A percentile compares a stretch with the other conserved stretches of the same genome.
Conservation (phyloP, 2,888 invertebrate species). For the Microplitis manilae region DNA sequence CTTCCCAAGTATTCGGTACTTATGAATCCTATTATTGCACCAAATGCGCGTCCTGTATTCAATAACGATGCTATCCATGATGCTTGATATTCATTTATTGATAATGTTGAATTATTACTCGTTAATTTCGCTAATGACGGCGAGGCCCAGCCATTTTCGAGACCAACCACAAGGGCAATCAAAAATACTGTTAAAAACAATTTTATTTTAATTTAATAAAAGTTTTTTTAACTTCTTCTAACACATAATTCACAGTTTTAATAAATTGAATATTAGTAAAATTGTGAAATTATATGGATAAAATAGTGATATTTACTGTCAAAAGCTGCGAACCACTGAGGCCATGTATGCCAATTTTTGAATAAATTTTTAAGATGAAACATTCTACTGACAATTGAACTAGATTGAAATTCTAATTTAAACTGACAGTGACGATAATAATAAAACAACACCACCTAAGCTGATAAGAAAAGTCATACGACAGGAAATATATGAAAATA, state of each 20-base stretch:
- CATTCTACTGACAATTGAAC: neutral
- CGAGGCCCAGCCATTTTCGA: constrained; percentile 57
- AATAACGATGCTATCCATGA: constrained; percentile 63
- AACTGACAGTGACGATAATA: neutral
- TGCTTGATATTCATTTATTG: constrained; percentile 53
- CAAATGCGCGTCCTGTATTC: constrained; percentile 58
- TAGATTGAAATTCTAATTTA: neutral
- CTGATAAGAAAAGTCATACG: constrained; percentile 1
- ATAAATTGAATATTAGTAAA: too few relatives aligned
- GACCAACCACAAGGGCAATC: constrained; percentile 11
- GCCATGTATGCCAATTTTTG: constrained; percentile 45
- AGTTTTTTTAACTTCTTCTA: too few relatives aligned
- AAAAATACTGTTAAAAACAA: constrained; percentile 15
- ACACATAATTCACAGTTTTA: too few relatives aligned
- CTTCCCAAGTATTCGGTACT: constrained; percentile 47
- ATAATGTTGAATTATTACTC: constrained; percentile 49
- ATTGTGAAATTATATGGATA: neutral
- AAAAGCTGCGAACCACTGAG: constrained; percentile 48
- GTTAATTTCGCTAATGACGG: constrained; percentile 58
- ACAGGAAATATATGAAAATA: neutral
- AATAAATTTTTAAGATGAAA: constrained; percentile 10
- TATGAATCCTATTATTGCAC: constrained; percentile 52
- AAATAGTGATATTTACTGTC: constrained; percentile 35
- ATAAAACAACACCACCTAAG: neutral
- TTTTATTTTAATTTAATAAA: neutral